phyloP scores from a whole-genome alignment of 2,797 vertebrate genomes.

The Vespertilio murinus region DNA sequence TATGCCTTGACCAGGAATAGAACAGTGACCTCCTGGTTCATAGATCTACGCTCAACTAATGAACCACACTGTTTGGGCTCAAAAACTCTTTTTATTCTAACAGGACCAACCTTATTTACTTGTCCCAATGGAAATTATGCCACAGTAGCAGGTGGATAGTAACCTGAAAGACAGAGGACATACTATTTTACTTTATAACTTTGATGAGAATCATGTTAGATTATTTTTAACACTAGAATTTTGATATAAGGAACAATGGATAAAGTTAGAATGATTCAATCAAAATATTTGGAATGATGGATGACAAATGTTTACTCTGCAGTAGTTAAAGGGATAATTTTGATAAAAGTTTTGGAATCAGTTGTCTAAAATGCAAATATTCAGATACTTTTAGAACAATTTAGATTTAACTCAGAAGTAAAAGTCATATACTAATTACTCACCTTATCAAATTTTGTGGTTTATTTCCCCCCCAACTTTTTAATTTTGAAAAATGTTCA shows the following conservation, averaged over 20 bases:
- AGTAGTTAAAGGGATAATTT: constrained; percentile 39
- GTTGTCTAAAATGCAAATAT: constrained; percentile 31
- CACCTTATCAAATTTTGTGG: neutral
- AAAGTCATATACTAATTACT: constrained; percentile 19
- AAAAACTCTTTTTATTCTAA: constrained; percentile 49
- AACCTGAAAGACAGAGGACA: neutral
- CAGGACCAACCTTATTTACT: constrained; percentile 57
- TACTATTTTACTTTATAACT: constrained; percentile 9
- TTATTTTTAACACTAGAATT: constrained; percentile 46
- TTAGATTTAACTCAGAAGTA: constrained; percentile 46
- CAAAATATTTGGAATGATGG: constrained; percentile 19
- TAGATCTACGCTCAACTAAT: too few relatives aligned
- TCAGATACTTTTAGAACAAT: constrained; percentile 29
- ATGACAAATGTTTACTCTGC: constrained; percentile 31
- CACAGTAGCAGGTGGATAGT: constrained; percentile 21
- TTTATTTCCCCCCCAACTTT: neutral
- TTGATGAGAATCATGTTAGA: neutral
- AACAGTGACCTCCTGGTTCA: too few relatives aligned
- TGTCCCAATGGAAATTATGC: constrained; percentile 61
- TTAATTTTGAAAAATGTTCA: constrained; percentile 43
- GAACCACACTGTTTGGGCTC: too few relatives aligned
- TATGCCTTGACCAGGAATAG: too few relatives aligned
- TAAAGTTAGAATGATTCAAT: constrained; percentile 32
- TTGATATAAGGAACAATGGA: constrained; percentile 35
- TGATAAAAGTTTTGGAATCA: constrained; percentile 24